Conservation (phyloP, 2,888 invertebrate species). For the Barypeithes pellucidus region DNA sequence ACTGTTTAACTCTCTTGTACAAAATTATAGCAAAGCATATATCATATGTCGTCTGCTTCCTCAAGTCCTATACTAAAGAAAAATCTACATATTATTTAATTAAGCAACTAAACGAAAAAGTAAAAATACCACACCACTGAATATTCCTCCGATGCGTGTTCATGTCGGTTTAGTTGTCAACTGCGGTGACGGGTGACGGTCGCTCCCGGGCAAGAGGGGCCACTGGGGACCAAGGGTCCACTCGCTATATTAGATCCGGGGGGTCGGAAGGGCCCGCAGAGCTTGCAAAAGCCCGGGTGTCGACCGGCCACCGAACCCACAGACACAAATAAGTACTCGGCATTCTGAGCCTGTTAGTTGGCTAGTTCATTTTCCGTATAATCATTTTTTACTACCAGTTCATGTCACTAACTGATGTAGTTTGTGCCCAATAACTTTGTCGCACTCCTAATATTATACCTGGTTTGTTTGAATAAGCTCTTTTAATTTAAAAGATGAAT, state of each 20-base stretch:
- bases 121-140: constrained; percentile 27
- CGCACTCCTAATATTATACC: too few species aligned
- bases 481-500: too few species aligned
- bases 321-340: constrained; percentile 64
- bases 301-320: constrained; percentile 69
- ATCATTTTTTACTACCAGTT: constrained; percentile 5
- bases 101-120: too few species aligned
- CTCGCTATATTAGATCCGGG: constrained; percentile 32
- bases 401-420: too few species aligned
- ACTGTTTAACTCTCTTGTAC: too few species aligned
- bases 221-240: constrained; percentile 35
- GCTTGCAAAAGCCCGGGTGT: constrained; percentile 62
- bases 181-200: constrained; percentile 33
- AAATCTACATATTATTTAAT: too few species aligned
- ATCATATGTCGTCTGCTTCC: too few species aligned
- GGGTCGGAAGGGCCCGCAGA: constrained; percentile 33
- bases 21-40: too few species aligned
- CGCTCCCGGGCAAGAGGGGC: constrained; percentile 29
- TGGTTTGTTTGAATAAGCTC: too few species aligned
- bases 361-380: constrained; percentile 61
- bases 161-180: constrained; percentile 34
- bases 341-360: constrained; percentile 68
- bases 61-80: too few species aligned
- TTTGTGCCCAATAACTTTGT: too few species aligned
- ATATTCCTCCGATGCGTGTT: constrained; percentile 22